Base-by-base conservation (phyloP, 2,113 vertebrate genomes). In the Myiozetetes cayanensis region DNA sequence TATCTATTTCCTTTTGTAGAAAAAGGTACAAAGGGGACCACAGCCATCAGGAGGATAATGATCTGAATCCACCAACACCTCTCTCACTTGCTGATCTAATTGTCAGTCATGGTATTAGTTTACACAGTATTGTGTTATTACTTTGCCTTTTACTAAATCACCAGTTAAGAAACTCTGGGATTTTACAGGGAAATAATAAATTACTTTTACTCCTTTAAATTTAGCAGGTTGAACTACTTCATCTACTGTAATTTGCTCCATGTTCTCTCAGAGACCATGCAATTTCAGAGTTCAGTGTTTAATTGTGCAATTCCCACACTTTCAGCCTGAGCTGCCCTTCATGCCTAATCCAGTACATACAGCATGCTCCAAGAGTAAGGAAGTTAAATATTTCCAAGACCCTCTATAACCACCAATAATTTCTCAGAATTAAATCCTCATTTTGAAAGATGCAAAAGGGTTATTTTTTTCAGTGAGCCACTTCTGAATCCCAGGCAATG, bases 101-200 rank as follows among this genome's bases (percentile, higher is more conserved):
- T 46, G 53, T 39, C 84, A 91, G 13, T 78, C 44, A 30, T 9
- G 25, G 31, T 50, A 72, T 53, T 70, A 39, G 74, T 71, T 94
- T 87, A 91, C 43, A 30, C 28, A 63, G 43, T 2, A 37, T 14
- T 15, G 5, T 62, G 31, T 75, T 33, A 73, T 61, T 83, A 76
- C 43, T 74, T 53, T 67, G 58, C 35, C 78, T 94, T 85, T 83
- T 50, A 76, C 65, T 66, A 73, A 76, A 85, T 37, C 77, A 55
- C 75, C 59, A 62, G n/a, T 76, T 94, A 85, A 77, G 58, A 82
- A 95, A 70, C 2, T 30, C 52, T 77, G 33, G 17, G 33, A 55
- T 67, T 76, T 94, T 58, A 93, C 19, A 63, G 63, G 55, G 87
- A 85, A 95, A 90, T 67, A 70, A 76, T 76, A 91, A 91, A 91